Evolutionary conservation across 37 sponge, comb jelly and placozoan species (phyloP), one percentile per base, ranked within the genome.

Genomic region (Spongilla lacustris): DNA sequence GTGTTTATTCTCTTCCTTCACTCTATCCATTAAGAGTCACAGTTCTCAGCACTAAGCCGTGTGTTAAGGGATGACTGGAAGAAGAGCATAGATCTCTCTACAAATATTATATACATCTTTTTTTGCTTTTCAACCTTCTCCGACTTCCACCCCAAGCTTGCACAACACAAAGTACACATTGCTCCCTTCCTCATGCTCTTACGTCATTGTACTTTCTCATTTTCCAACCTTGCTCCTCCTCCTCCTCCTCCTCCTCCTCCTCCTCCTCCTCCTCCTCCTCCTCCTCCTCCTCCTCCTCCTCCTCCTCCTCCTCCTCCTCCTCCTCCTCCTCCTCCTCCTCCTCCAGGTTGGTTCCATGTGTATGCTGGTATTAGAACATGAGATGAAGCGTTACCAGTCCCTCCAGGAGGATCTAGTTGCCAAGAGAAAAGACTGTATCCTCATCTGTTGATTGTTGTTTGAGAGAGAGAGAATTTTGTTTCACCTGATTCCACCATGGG

Each of bases 21-120:
- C 46, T 86, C 22, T 21, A 12, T 49, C 14, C 48, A 27, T 66
- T 1, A 31, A 95, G 97, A 98, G 35, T 93, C 92, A 19, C 71
- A 97, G 46, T 74, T 98, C 31, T 78, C 90, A 12, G 99, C 97
- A 33, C 73, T 98, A 73, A 81, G 89, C 82, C 90, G 99, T n/a
- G 96, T 98, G 28, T 76, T 98, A 67, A 69, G 97, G 50, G 99
- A 98, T 12, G 97, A 98, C 76, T 98, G 97, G 97, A 97, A 93
- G 85, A 96, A 95, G 73, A 95, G 92, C 81, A 89, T 95, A 32
- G 94, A 97, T 32, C 87, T 98, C 30, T 50, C 97, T 35, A 97
- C 92, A 32, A 98, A 98, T 77, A 98, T 98, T 68, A 82, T 94
- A 41, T 98, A 95, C 88, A 92, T 89, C 36, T 98, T 97, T 88